phyloP scores from a whole-genome alignment of 2,888 invertebrate genomes.

The Ramazzottius varieornatus region DNA sequence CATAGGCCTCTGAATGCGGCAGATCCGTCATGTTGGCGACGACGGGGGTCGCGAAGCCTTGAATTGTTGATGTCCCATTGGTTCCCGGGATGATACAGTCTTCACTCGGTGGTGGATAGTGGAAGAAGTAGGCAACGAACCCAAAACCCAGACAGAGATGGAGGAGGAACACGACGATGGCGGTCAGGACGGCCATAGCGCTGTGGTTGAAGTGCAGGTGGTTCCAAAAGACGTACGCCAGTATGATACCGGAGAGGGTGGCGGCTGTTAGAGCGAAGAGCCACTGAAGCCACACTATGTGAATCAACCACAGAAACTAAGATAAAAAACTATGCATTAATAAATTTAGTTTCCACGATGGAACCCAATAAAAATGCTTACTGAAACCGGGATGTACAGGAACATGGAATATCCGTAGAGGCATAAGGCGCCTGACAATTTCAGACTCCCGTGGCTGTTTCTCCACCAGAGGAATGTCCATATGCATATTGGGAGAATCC shows the following conservation, averaged over 20 bases:
- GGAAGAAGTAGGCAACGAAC: background rate
- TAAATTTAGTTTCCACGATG: too few relatives aligned
- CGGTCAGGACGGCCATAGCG: background rate
- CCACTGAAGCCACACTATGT: background rate
- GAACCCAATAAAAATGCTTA: background rate
- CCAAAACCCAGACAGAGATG: background rate
- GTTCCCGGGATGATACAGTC: background rate
- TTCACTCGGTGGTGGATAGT: too few relatives aligned
- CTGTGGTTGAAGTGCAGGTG: constrained; percentile 1
- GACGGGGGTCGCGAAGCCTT: too few relatives aligned
- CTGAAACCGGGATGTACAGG: background rate
- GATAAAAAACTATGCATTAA: background rate
- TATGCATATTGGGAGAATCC: background rate
- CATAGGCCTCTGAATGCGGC: too few relatives aligned
- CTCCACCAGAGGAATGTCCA: background rate
- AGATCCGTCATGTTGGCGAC: too few relatives aligned
- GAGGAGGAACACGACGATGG: background rate
- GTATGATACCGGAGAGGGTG: background rate
- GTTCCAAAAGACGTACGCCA: background rate
- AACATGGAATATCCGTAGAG: constrained; percentile 4
- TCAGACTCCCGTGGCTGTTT: background rate
- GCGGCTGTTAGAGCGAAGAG: background rate
- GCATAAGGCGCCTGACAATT: background rate
- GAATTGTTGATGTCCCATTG: background rate
- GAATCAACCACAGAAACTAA: constrained; percentile 1